Percentiles rank a stretch among this genome's conserved stretches.
These are phyloP conservation scores for Hyperoodon ampullatus DNA, from an alignment of 2,113 vertebrate genomes.

Conservation along the genomic window DNA sequence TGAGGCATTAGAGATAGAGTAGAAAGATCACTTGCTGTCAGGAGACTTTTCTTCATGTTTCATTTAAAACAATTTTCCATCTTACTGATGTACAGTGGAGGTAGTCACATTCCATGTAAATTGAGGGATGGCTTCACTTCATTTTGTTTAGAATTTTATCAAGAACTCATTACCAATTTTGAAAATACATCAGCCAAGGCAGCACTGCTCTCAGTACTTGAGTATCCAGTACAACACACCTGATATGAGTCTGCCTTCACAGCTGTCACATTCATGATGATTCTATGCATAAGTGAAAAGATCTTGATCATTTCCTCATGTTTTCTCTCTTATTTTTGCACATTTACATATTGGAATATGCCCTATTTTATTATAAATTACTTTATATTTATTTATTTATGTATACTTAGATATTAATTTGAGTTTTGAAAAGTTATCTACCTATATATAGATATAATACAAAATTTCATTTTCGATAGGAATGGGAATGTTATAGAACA, in stretches of 20 bases:
- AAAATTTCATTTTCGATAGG: not conserved
- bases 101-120: not conserved
- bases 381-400: not conserved
- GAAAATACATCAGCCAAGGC: not conserved
- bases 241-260: not conserved
- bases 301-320: not conserved
- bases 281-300: not conserved
- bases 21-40: not conserved
- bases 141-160: not conserved
- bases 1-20: not conserved
- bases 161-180: not conserved
- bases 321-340: not conserved
- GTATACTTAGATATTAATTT: not conserved
- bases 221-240: not conserved
- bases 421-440: not conserved
- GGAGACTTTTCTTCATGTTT: not conserved
- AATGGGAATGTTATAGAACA: not conserved
- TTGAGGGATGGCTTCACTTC: not conserved
- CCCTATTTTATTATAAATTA: not conserved
- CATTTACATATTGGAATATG: not conserved
- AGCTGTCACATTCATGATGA: not conserved
- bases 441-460: not conserved
- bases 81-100: not conserved
- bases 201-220: not conserved
- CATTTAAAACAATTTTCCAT: not conserved